A percentile compares a stretch with the other conserved stretches of the same genome.
Evolutionary conservation across 2,113 vertebrate species (phyloP).

Genomic region (Delphinus delphis): DNA sequence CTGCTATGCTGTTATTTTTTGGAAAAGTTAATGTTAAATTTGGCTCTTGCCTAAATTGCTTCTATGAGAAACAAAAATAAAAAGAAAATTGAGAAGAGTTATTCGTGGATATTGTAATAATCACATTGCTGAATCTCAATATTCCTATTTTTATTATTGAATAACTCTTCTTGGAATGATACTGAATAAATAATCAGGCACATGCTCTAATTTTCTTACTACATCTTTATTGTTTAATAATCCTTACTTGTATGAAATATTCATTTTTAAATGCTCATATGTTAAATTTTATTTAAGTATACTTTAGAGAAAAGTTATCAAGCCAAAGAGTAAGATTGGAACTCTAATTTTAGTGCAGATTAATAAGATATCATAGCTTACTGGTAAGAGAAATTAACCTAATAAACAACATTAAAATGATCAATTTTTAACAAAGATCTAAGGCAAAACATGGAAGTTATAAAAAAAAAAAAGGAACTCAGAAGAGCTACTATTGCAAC

Average conservation of each 20-base stretch:
- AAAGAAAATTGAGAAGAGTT: neutral
- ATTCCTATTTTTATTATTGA: neutral
- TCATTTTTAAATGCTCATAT: neutral
- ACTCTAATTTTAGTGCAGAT: neutral
- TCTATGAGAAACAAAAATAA: neutral
- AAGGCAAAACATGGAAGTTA: neutral
- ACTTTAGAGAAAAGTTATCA: neutral
- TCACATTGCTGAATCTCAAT: neutral
- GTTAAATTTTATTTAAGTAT: neutral
- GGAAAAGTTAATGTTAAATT: neutral
- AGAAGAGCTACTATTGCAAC: neutral
- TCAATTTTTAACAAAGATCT: neutral
- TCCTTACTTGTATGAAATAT: neutral
- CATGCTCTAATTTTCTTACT: neutral
- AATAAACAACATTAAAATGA: neutral
- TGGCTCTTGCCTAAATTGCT: neutral
- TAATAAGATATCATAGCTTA: neutral
- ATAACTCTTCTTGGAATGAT: neutral
- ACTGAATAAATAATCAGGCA: neutral
- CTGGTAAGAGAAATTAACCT: neutral
- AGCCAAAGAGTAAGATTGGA: neutral
- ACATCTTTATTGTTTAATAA: neutral
- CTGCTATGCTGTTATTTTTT: neutral
- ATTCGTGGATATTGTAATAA: neutral
- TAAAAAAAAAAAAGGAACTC: neutral